A percentile compares a stretch with the other conserved stretches of the same genome.
phyloP scores from a whole-genome alignment of 2,797 vertebrate species.

The Taeniopygia guttata region DNA sequence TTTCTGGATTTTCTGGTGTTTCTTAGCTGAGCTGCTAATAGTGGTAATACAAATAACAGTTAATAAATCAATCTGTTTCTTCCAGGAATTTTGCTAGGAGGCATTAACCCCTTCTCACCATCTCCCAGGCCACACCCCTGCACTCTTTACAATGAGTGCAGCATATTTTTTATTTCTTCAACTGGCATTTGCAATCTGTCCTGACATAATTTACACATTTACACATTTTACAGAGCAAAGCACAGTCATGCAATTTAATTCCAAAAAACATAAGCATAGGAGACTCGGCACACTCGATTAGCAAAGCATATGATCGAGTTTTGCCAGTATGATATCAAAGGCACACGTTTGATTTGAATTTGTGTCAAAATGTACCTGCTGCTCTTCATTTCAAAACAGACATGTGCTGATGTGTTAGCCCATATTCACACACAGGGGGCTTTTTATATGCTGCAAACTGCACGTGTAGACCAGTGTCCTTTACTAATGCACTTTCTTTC shows the following conservation, averaged over 20 bases:
- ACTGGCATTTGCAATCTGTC: constrained; percentile 79
- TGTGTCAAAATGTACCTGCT: constrained; percentile 57
- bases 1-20: constrained; percentile 36
- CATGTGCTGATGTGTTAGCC: constrained; percentile 74
- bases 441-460: constrained; percentile 62
- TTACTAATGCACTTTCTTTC: constrained; percentile 61
- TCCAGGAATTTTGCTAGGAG: constrained; percentile 43
- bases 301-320: constrained; percentile 65
- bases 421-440: constrained; percentile 59
- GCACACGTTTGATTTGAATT: constrained; percentile 56
- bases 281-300: constrained; percentile 72
- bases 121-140: constrained; percentile 64
- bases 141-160: constrained; percentile 66
- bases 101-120: constrained; percentile 65
- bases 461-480: constrained; percentile 68
- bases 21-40: constrained; percentile 39
- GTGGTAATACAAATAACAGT: constrained; percentile 63
- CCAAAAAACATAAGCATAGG: constrained; percentile 79
- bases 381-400: constrained; percentile 44
- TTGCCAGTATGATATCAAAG: constrained; percentile 63
- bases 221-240: constrained; percentile 80
- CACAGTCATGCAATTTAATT: constrained; percentile 79
- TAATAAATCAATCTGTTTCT: constrained; percentile 62
- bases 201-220: constrained; percentile 82
- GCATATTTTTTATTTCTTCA: constrained; percentile 80